These are phyloP conservation scores for Maccullochella peelii DNA, from an alignment of 2,113 vertebrate genomes.

Conservation along the genomic window DNA sequence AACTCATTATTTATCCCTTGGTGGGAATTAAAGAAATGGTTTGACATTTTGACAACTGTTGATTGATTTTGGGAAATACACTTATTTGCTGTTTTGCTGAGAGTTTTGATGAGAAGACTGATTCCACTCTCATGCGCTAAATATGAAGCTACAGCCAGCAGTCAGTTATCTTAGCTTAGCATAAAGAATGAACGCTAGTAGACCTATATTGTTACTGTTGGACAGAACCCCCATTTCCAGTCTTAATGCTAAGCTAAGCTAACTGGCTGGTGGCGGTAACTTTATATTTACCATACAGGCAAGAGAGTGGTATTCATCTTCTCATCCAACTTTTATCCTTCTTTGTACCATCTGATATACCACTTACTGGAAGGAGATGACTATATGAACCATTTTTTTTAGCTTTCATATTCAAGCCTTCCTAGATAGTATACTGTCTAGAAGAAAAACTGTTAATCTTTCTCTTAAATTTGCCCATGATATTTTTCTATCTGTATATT, in stretches of 20 bases:
- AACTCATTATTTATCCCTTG: neutral
- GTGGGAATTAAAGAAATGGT: neutral
- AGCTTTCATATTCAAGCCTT: neutral
- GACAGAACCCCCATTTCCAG: neutral
- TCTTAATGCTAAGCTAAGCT: neutral
- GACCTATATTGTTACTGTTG: neutral
- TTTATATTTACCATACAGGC: neutral
- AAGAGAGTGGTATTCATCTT: neutral
- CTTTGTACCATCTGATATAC: neutral
- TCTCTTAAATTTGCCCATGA: constrained; percentile 1
- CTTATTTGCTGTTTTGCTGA: neutral
- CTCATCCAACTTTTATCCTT: neutral
- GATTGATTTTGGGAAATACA: neutral
- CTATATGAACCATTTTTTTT: neutral
- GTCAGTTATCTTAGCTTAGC: neutral
- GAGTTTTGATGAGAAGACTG: neutral
- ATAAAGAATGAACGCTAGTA: neutral
- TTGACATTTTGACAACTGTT: too few relatives aligned
- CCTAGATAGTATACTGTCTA: neutral
- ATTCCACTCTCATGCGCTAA: neutral
- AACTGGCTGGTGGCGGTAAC: neutral
- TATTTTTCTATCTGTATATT: neutral
- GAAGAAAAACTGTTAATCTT: neutral
- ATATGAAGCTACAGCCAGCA: neutral
- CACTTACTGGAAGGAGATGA: neutral